Base-by-base conservation (phyloP, 37 sponge, comb jelly and placozoan species). In the Spongia lamella region DNA sequence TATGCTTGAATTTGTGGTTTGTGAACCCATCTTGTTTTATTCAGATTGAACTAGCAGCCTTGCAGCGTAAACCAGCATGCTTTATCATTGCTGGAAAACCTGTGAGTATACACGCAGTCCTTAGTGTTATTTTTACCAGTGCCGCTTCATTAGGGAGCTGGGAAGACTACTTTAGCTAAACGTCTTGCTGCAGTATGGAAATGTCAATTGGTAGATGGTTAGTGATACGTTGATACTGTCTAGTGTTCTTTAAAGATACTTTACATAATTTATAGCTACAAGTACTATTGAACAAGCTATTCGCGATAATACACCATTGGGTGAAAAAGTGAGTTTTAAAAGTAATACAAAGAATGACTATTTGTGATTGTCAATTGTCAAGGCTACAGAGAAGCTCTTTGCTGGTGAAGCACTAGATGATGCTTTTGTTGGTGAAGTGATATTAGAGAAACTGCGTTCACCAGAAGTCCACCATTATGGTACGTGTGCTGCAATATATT, bases 391-490 rank as follows among this genome's bases (percentile, higher is more conserved):
- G 40, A 35, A 24, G 32, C 68, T 90, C n/a, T 27, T 54, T 32
- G 66, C 25, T 51, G 90, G 90, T 30, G 73, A 85, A 51, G 79
- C 57, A 30, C 27, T 93, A n/a, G 56, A 56, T 47, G 84, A 81
- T 1, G 14, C 47, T 7, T 69, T 86, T 31, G 79, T 89, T 38
- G 62, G 62, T 11, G 62, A 83, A 34, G 58, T 93, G 25, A 80
- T 93, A n/a, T 36, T 30, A 27, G 81, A 86, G 31, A 82, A 83
- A 36, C 36, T 93, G 16, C 22, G 31, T 6, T 85, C 90, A 26
- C 68, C 79, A 51, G 87, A 83, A 63, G 77, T 93, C 20, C 49
- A 86, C 29, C 90, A 93, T 36, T 89, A 93, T 76, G 94, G 94
- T 93, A 56, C 35, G 64, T 61, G 2, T 33, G 6, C 13, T 25